Conservation (phyloP, 2,888 invertebrate genomes). For the Lasius fuliginosus region DNA sequence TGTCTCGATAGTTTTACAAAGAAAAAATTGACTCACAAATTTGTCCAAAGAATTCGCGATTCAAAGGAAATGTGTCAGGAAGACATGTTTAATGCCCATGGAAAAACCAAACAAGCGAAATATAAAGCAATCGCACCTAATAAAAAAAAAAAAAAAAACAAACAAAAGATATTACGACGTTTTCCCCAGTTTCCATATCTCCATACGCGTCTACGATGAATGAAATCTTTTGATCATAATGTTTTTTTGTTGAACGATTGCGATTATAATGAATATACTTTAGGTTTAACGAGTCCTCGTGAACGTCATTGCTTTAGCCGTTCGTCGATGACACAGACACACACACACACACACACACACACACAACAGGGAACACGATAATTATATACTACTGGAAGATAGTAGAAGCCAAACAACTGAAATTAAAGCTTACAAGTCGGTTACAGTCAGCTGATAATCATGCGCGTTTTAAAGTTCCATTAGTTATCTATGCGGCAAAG, state of each 20-base stretch:
- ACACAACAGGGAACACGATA: neutral
- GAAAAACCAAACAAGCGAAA: neutral
- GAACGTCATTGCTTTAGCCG: slow-evolving; percentile 20
- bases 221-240: neutral
- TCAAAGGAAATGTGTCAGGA: neutral
- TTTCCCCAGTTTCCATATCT: slow-evolving; percentile 1
- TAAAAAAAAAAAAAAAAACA: neutral
- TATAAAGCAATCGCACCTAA: neutral
- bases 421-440: slow-evolving; percentile 18
- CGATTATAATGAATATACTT: slow-evolving; percentile 9
- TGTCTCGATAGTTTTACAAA: neutral
- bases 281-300: slow-evolving; percentile 5
- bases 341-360: neutral
- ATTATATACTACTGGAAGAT: slow-evolving; percentile 20
- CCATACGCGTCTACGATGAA: neutral
- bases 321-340: neutral
- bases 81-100: neutral
- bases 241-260: neutral
- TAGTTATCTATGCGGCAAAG: slow-evolving; percentile 32
- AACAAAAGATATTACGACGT: neutral
- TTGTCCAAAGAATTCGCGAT: neutral
- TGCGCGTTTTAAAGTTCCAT: slow-evolving; percentile 22
- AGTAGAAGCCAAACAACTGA: slow-evolving; percentile 22
- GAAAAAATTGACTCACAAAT: neutral
- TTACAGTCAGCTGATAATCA: slow-evolving; percentile 23